These are phyloP conservation scores for Lepidurus couesii DNA, from an alignment of 1,140 invertebrate species.

Conservation along the genomic window DNA sequence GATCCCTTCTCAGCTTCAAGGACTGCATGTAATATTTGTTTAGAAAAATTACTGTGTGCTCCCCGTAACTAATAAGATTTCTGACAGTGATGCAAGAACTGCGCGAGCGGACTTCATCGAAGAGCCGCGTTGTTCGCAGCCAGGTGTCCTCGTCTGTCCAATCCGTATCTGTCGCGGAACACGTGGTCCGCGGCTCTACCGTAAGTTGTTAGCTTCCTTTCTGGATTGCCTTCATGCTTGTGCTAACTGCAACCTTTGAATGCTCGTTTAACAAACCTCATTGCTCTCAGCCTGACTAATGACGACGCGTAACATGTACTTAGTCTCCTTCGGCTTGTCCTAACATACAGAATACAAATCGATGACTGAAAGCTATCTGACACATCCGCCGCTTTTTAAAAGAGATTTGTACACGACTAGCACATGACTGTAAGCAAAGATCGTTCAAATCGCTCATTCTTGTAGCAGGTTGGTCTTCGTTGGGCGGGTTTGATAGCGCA, in stretches of 20 bases:
- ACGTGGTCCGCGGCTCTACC: background rate
- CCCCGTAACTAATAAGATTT: background rate
- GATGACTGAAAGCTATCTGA: background rate
- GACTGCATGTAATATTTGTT: background rate
- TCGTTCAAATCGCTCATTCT: background rate
- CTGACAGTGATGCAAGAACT: constrained; percentile 9
- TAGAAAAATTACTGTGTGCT: background rate
- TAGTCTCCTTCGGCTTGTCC: background rate
- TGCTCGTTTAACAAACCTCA: too few relatives aligned
- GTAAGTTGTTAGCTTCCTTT: background rate
- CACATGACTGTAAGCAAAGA: background rate
- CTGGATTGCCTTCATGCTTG: too few relatives aligned
- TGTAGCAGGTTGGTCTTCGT: background rate
- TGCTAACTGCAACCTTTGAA: too few relatives aligned
- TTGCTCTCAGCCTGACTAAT: background rate
- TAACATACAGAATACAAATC: background rate
- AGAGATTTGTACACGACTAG: background rate
- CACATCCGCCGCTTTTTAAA: background rate
- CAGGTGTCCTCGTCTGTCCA: constrained; percentile 17
- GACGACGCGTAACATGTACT: background rate
- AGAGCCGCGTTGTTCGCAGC: background rate
- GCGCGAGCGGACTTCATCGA: background rate
- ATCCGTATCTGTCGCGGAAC: background rate
- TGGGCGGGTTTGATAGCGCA: background rate
- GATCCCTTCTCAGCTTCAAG: background rate